phyloP scores from a whole-genome alignment of 1,140 invertebrate species.

The Cotesia glomerata region DNA sequence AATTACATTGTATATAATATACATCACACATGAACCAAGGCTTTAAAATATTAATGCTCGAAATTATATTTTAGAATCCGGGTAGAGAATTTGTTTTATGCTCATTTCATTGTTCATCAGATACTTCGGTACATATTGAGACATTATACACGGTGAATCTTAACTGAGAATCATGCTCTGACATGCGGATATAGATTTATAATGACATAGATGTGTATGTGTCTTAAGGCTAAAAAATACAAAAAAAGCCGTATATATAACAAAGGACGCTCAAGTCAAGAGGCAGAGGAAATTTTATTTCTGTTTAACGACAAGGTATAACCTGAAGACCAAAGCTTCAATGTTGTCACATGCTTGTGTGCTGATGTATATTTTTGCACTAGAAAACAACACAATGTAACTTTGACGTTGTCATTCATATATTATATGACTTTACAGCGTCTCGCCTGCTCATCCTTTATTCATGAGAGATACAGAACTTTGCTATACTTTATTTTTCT shows the following conservation, averaged over 20 bases:
- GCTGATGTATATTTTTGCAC: conserved; percentile 8
- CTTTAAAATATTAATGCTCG: not conserved
- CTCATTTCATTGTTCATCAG: conserved; percentile 5
- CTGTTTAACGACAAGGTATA: conserved; percentile 51
- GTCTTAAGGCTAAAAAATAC: conserved; percentile 9
- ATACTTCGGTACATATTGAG: conserved; percentile 14
- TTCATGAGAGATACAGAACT: conserved; percentile 46
- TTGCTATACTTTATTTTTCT: conserved; percentile 22
- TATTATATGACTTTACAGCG: conserved; percentile 37
- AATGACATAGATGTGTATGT: not conserved
- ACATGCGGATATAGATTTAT: conserved; percentile 22
- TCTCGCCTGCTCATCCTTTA: conserved; percentile 50
- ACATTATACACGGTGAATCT: not conserved
- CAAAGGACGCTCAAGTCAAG: conserved; percentile 19
- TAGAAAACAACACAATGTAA: conserved; percentile 28
- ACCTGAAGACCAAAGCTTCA: conserved; percentile 36
- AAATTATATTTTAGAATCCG: not conserved
- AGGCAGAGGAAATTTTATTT: conserved; percentile 44
- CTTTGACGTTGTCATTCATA: conserved; percentile 37
- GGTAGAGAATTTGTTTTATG: not conserved
- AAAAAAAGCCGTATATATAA: conserved; percentile 26
- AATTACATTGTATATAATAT: conserved; percentile 10
- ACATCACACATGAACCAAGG: not conserved
- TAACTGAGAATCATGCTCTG: not conserved
- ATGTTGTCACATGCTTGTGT: conserved; percentile 9